phyloP scores from a whole-genome alignment of 2,113 vertebrate genomes.

The Rhagologus leucostigma region DNA sequence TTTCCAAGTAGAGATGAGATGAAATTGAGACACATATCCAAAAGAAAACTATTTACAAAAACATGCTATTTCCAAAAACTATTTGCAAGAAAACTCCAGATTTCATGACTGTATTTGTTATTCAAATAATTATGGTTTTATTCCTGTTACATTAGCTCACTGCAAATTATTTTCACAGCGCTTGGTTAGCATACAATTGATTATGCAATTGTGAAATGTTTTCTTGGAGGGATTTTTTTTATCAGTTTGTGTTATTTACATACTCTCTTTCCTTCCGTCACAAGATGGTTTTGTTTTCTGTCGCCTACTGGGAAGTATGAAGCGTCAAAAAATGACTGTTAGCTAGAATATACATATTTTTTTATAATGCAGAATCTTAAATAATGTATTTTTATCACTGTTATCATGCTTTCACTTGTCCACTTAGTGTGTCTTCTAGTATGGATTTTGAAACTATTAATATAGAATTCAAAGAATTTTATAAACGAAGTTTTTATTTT shows the following conservation, averaged over 20 bases:
- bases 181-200: neutral
- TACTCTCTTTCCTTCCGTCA: neutral
- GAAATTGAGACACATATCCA: neutral
- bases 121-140: neutral
- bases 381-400: neutral
- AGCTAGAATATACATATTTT: accelerated
- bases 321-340: neutral
- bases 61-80: neutral
- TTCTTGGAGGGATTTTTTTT: neutral
- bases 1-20: neutral
- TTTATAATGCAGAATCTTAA: neutral
- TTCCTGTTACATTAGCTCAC: neutral
- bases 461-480: neutral
- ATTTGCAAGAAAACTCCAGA: neutral
- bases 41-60: neutral
- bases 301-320: neutral
- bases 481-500: neutral
- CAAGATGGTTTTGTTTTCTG: neutral
- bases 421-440: neutral
- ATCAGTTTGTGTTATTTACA: neutral
- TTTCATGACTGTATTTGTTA: neutral
- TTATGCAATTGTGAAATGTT: neutral
- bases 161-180: neutral
- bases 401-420: neutral
- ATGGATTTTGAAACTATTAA: neutral